Evolutionary conservation across 2,797 vertebrate genomes (phyloP).

Genomic region (Todus mexicanus): DNA sequence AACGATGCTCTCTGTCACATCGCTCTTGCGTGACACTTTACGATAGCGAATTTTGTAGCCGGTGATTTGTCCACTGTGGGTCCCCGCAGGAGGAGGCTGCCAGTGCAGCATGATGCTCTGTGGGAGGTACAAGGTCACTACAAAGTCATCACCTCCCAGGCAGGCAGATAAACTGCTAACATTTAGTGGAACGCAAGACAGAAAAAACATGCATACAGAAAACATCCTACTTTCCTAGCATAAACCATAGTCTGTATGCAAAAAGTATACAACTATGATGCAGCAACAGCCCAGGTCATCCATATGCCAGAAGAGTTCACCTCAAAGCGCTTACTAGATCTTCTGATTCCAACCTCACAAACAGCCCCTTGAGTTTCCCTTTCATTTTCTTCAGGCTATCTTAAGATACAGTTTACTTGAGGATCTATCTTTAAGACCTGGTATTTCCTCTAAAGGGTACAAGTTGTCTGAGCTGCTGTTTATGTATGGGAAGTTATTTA

Average conservation of each 20-base stretch:
- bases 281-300: neutral
- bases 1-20: constrained; percentile 84
- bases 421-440: neutral
- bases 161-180: neutral
- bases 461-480: neutral
- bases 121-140: neutral
- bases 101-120: constrained; percentile 94
- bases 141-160: neutral
- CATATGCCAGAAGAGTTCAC: neutral
- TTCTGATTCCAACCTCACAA: neutral
- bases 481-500: neutral
- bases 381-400: neutral
- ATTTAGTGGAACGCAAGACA: neutral
- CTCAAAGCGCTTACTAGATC: neutral
- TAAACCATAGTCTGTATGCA: neutral
- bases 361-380: neutral
- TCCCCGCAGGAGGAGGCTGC: constrained; percentile 86
- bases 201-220: neutral
- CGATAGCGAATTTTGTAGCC: constrained; percentile 95
- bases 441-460: neutral
- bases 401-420: neutral
- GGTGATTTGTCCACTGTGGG: constrained; percentile 90
- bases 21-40: constrained; percentile 90
- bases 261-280: neutral
- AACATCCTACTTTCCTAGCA: neutral